Conservation (phyloP, 2,888 invertebrate species). For the Calameuta pallipes region DNA sequence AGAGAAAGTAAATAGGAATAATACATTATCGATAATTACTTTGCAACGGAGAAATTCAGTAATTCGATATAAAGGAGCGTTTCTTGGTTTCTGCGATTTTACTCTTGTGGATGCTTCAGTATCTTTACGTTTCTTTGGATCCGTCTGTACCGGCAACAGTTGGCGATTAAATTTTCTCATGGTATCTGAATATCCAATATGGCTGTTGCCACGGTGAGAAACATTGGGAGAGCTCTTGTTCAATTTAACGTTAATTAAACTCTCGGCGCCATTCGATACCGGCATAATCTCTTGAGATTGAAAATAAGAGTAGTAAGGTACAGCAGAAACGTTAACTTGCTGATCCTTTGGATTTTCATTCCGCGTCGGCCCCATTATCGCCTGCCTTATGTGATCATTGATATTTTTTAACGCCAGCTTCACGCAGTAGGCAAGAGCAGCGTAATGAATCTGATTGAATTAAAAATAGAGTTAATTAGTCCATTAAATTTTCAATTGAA, state of each 20-base stretch:
- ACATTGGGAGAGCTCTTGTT: not conserved
- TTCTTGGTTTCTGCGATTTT: not conserved
- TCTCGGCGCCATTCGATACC: not conserved
- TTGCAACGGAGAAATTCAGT: not conserved
- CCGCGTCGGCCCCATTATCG: not conserved
- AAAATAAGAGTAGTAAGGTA: not conserved
- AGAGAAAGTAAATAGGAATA: not conserved
- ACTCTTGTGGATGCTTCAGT: not conserved
- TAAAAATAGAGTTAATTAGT: not conserved
- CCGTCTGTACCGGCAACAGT: not conserved
- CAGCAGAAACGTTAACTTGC: not conserved
- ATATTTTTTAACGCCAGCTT: not conserved
- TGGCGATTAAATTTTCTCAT: not conserved
- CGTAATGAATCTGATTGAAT: not conserved
- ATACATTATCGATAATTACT: not conserved
- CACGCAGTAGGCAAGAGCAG: not conserved
- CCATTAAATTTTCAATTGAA: not conserved
- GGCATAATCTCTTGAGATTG: constrained; percentile 4
- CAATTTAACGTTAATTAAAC: not conserved
- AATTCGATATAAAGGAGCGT: not conserved
- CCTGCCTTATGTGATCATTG: not conserved
- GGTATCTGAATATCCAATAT: not conserved
- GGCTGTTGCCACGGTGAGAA: not conserved
- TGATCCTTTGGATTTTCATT: not conserved
- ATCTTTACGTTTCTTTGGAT: not conserved